Evolutionary conservation across 2,888 invertebrate species (phyloP), one percentile per base, ranked within the genome.

Genomic region (Hirtodrosophila duncani): DNA sequence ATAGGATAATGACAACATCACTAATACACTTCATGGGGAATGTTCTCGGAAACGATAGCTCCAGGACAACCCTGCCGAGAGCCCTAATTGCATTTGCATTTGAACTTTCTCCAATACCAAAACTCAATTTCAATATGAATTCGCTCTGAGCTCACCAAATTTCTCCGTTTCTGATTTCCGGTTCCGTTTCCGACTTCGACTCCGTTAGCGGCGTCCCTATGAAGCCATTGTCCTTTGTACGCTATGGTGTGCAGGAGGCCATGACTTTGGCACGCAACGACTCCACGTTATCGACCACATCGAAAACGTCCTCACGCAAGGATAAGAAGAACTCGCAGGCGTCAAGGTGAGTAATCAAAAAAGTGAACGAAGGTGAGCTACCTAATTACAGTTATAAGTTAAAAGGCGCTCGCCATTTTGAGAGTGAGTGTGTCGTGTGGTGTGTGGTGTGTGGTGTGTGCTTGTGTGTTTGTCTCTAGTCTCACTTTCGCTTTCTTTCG

Each of bases 241-340:
- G 86, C 20, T 86, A 84, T 31, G 87, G 87, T 20, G 85, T 86
- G 36, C 86, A 87, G 72, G 87, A 85, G 75, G 87, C 87, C 61
- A 83, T 87, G 80, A 83, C 86, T 63, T 78, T 87, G 72, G 84
- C 87, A 75, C 84, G 87, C 80, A 86, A 87, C 79, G 87, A 87
- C 78, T 87, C 87, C 83, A 91, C 91, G 67, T 89, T 92, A 43
- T 91, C 92, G 39, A 88, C 91, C 57, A 88, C 86, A 84, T 87
- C 87, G 81, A 86, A 85, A 81, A 82, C 75, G 64, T 86, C 86
- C 77, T 85, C 86, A 52, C 84, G 87, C 61, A 87, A 87, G 79
- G 87, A 87, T 82, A 87, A 87, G 69, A 87, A 87, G 69, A 86
- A 86, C 72, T 86, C 85, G 48, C 87, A 87, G 70, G 87, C 87